Conservation (phyloP, 1,140 invertebrate species). For the Brachionus asplanchnoidis region DNA sequence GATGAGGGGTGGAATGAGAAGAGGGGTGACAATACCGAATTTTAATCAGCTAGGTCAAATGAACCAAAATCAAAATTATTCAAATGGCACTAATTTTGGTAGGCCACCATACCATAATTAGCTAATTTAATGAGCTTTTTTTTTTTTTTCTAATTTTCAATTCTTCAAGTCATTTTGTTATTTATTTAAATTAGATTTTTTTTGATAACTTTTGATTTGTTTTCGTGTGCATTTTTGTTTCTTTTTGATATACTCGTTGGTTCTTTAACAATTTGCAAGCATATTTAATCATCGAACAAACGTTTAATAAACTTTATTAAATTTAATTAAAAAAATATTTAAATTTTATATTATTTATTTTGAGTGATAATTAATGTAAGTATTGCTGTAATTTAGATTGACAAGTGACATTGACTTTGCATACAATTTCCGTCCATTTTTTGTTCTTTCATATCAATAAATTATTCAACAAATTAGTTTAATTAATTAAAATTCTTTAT, state of each 20-base stretch:
- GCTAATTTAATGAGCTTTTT: background rate
- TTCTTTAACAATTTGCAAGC: background rate
- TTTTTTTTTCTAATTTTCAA: background rate
- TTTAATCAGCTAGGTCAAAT: background rate
- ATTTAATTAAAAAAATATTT: background rate
- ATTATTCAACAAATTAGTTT: background rate
- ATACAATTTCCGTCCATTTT: background rate
- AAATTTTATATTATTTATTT: background rate
- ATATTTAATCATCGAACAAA: conserved; percentile 27
- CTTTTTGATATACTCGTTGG: background rate
- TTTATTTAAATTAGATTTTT: conserved; percentile 1
- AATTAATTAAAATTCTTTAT: background rate
- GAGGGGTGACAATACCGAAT: background rate
- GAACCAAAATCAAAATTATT: background rate
- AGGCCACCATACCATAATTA: background rate
- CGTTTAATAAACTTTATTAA: conserved; percentile 8
- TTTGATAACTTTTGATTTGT: background rate
- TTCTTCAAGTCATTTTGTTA: background rate
- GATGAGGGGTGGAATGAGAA: background rate
- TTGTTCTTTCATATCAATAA: background rate
- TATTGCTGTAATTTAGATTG: background rate
- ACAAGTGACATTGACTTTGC: background rate
- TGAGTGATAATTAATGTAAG: background rate
- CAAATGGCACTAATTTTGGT: background rate
- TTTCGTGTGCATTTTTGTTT: background rate